Conservation (phyloP, 2,888 invertebrate species). For the Portevinia maculata region DNA sequence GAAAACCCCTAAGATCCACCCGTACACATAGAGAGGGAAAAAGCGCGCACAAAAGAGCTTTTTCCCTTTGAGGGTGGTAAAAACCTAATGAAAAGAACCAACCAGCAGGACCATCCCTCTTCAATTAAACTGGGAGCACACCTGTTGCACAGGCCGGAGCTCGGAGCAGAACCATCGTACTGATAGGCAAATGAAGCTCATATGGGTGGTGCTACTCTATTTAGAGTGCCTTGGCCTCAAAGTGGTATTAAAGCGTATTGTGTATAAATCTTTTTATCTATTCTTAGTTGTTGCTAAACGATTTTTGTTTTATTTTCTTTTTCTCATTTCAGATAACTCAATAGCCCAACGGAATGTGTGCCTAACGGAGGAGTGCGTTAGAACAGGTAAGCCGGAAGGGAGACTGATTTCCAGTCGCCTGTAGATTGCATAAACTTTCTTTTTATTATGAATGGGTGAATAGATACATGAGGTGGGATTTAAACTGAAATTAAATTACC, state of each 20-base stretch:
- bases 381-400: conserved; percentile 84
- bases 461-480: conserved; percentile 36
- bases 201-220: conserved; percentile 37
- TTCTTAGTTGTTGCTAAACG: conserved; percentile 30
- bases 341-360: conserved; percentile 82
- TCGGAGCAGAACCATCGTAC: not conserved
- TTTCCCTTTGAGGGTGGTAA: not conserved
- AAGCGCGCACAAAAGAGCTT: conserved; percentile 19
- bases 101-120: conserved; percentile 1
- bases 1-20: conserved; percentile 6
- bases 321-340: conserved; percentile 75
- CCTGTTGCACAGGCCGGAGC: conserved; percentile 41
- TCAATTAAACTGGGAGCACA: conserved; percentile 1
- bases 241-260: conserved; percentile 62
- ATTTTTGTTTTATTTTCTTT: conserved; percentile 47
- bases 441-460: conserved; percentile 30
- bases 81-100: not conserved
- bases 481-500: conserved; percentile 66
- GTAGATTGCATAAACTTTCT: conserved; percentile 63
- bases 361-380: conserved; percentile 85
- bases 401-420: conserved; percentile 56
- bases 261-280: conserved; percentile 32
- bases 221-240: conserved; percentile 73
- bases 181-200: conserved; percentile 4
- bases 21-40: not conserved